A percentile compares a stretch with the other conserved stretches of the same genome.
These are phyloP conservation scores for Argentina silus DNA, from an alignment of 2,797 vertebrate genomes.

Conservation along the genomic window DNA sequence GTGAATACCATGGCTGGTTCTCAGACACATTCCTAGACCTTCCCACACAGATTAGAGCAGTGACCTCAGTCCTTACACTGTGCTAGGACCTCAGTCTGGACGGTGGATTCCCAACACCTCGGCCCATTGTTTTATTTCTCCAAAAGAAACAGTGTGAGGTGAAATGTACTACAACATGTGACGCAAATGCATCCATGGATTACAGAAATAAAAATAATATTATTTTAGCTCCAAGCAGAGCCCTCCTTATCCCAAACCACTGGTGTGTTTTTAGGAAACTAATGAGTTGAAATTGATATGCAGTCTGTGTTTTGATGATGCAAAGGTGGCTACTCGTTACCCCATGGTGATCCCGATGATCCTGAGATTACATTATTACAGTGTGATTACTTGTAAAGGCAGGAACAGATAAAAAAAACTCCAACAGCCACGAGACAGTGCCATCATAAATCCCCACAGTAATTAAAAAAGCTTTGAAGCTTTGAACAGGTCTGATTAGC, in stretches of 20 bases:
- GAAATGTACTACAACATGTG: background rate
- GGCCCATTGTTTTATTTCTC: slow-evolving; percentile 5
- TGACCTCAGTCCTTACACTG: slow-evolving; percentile 28
- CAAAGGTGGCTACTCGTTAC: slow-evolving; percentile 6
- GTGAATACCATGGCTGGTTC: slow-evolving; percentile 15
- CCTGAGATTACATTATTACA: background rate
- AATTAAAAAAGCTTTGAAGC: slow-evolving; percentile 61
- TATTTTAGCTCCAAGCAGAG: background rate
- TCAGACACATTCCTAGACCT: slow-evolving; percentile 37
- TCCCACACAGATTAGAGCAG: slow-evolving; percentile 63
- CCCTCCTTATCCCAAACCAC: background rate
- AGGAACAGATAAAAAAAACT: slow-evolving; percentile 5
- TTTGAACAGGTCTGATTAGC: slow-evolving; percentile 27
- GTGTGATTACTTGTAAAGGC: background rate
- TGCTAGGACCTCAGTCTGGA: slow-evolving; percentile 10
- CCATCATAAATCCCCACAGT: slow-evolving; percentile 35
- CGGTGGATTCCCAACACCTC: slow-evolving; percentile 44
- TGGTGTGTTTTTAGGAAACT: background rate
- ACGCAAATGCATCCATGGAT: background rate
- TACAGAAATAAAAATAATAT: background rate
- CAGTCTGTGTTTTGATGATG: background rate
- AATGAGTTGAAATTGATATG: background rate
- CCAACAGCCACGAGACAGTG: slow-evolving; percentile 26
- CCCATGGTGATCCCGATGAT: slow-evolving; percentile 3
- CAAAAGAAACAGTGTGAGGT: background rate